Evolutionary conservation across 2,888 invertebrate genomes (phyloP).

Genomic region (Hemaris fuciformis): DNA sequence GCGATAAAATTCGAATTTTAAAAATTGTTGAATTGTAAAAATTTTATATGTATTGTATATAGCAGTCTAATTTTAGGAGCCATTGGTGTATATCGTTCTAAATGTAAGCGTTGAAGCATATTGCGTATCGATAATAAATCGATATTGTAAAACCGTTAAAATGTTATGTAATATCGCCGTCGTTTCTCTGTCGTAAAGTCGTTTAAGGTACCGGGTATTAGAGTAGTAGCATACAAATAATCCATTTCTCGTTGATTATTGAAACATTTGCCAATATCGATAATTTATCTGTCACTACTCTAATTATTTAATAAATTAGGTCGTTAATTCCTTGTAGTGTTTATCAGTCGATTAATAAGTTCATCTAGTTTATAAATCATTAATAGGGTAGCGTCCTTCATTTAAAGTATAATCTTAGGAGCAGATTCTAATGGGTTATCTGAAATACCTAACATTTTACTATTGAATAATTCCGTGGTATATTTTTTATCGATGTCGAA

Average conservation of each 20-base stretch:
- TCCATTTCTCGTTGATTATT: background rate
- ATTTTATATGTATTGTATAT: slow-evolving; percentile 17
- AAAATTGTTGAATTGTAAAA: slow-evolving; percentile 12
- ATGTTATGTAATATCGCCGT: background rate
- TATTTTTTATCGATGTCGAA: too few relatives aligned
- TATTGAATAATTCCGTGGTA: too few relatives aligned
- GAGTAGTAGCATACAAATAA: background rate
- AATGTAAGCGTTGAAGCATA: slow-evolving; percentile 38
- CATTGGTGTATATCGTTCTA: slow-evolving; percentile 34
- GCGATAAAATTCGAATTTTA: slow-evolving; percentile 1
- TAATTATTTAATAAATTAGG: background rate
- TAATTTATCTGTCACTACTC: background rate
- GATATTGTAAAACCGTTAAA: background rate
- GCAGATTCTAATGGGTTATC: too few relatives aligned
- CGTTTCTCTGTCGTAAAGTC: background rate
- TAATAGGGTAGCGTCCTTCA: too few relatives aligned
- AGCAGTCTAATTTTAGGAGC: slow-evolving; percentile 49
- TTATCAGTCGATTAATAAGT: slow-evolving; percentile 16
- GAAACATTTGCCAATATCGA: background rate
- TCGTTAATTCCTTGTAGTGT: background rate
- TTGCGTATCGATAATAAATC: slow-evolving; percentile 25
- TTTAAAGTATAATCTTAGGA: too few relatives aligned
- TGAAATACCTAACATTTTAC: too few relatives aligned
- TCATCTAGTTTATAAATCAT: background rate
- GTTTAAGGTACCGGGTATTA: background rate